phyloP scores from a whole-genome alignment of 2,797 vertebrate genomes.

The Arctocebus calabarensis region DNA sequence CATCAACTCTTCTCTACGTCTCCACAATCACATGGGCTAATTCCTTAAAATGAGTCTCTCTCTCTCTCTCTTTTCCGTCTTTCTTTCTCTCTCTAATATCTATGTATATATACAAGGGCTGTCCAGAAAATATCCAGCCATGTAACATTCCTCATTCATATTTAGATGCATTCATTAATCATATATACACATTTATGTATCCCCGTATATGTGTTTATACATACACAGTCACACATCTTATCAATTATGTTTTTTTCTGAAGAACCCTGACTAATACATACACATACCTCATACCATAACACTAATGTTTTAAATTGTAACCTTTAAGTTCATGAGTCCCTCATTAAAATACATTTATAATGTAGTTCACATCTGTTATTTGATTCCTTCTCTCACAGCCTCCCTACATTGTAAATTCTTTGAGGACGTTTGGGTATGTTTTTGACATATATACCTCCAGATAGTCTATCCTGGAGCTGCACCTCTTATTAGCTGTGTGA shows the following conservation, averaged over 20 bases:
- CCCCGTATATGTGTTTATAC: too few species aligned
- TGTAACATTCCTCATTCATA: too few species aligned
- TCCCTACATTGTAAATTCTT: neutral
- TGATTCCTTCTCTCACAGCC: neutral
- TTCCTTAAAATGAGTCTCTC: neutral
- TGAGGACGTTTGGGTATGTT: neutral
- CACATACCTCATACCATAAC: neutral
- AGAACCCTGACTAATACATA: neutral
- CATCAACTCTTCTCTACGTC: neutral
- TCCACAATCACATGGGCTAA: neutral
- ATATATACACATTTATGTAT: neutral
- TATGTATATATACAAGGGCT: neutral
- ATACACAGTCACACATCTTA: too few species aligned
- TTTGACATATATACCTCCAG: neutral
- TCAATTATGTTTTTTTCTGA: conserved; percentile 43
- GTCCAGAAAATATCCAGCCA: too few species aligned
- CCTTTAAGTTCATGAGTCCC: neutral
- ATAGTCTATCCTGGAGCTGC: neutral
- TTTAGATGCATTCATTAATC: too few species aligned
- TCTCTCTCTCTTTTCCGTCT: neutral
- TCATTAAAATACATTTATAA: neutral
- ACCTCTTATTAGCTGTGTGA: neutral
- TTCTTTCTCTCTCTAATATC: too few species aligned
- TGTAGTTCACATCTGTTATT: neutral
- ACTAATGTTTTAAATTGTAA: conserved; percentile 19